Evolutionary conservation across 2,113 vertebrate species (phyloP).

Genomic region (Telmatochromis bifrenatus): DNA sequence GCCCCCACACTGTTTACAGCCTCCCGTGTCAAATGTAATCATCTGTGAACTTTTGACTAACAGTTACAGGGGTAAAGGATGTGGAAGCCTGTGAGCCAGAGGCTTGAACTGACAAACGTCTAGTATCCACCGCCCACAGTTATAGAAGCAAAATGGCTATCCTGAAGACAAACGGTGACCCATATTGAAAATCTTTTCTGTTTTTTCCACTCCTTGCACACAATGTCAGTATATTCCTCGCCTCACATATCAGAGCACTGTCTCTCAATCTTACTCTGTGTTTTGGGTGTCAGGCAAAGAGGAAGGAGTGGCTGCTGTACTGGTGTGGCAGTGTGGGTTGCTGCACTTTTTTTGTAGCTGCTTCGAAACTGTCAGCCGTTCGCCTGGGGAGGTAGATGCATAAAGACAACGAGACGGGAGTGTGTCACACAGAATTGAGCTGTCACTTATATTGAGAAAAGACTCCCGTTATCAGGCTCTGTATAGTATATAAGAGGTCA

Average conservation of each 20-base stretch:
- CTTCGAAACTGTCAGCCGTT: slow-evolving; percentile 36
- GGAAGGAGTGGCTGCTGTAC: not conserved
- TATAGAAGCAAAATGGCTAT: not conserved
- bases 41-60: not conserved
- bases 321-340: slow-evolving; percentile 13
- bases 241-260: not conserved
- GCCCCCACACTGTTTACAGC: not conserved
- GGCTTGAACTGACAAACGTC: not conserved
- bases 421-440: slow-evolving; percentile 46
- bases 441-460: slow-evolving; percentile 41
- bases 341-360: not conserved
- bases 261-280: not conserved
- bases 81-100: not conserved
- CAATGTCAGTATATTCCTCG: not conserved
- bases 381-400: slow-evolving; percentile 9
- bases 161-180: not conserved
- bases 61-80: not conserved
- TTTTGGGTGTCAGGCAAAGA: slow-evolving; percentile 2
- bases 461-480: slow-evolving; percentile 19
- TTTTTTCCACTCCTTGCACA: not conserved
- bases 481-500: not conserved
- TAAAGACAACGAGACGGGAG: slow-evolving; percentile 33
- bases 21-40: not conserved
- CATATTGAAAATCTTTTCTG: not conserved
- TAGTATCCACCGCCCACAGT: not conserved